Percentiles rank a stretch among this genome's conserved stretches.
phyloP scores from a whole-genome alignment of 1,140 invertebrate species.

The Anoplolepis gracilipes region DNA sequence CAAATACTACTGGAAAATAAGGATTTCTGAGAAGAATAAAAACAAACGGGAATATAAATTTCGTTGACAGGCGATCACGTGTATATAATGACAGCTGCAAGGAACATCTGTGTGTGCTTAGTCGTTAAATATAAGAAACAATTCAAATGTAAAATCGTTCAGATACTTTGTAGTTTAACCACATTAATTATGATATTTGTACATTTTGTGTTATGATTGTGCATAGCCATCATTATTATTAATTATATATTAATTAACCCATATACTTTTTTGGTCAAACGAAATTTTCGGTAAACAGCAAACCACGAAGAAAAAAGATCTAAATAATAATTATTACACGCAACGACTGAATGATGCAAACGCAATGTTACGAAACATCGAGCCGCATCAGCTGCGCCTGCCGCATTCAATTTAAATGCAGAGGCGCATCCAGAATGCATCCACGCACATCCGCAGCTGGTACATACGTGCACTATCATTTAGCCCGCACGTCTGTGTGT shows the following conservation, averaged over 20 bases:
- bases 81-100: neutral
- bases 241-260: conserved; percentile 24
- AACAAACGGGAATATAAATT: conserved; percentile 3
- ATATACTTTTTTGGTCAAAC: neutral
- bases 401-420: conserved; percentile 23
- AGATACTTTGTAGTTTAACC: neutral
- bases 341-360: conserved; percentile 39
- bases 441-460: conserved; percentile 42
- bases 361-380: conserved; percentile 25
- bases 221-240: neutral
- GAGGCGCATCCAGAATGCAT: conserved; percentile 21
- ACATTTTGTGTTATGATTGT: neutral
- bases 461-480: conserved; percentile 41
- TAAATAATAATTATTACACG: conserved; percentile 17
- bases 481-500: conserved; percentile 17
- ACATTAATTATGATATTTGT: neutral
- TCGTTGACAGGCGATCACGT: neutral
- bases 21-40: neutral
- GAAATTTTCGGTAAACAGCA: neutral
- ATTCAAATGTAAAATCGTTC: neutral
- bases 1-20: neutral
- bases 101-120: neutral
- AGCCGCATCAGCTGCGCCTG: neutral
- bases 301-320: neutral
- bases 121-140: neutral